Conservation (phyloP, 1,140 invertebrate genomes). For the Theocolax elegans region DNA sequence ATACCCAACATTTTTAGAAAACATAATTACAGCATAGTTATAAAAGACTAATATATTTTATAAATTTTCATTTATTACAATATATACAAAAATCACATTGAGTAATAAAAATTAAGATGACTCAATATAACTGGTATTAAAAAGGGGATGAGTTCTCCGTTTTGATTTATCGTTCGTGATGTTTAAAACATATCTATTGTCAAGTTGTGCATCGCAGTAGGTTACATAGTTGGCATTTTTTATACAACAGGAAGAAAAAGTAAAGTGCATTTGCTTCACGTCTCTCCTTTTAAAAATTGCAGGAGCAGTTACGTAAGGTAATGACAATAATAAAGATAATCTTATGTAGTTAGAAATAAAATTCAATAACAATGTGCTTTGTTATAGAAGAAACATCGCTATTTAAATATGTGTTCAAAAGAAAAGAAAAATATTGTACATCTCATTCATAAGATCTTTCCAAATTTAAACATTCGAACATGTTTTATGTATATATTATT, state of each 20-base stretch:
- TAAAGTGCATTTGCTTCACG: conserved; percentile 7
- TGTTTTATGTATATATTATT: no score
- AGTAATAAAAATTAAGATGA: conserved; percentile 40
- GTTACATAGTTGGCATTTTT: conserved; percentile 16
- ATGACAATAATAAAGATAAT: conserved; percentile 34
- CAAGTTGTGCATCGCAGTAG: conserved; percentile 4
- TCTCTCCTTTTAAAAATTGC: not conserved
- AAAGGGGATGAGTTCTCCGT: conserved; percentile 10
- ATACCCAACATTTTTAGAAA: no score
- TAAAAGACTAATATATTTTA: no score
- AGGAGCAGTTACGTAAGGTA: conserved; percentile 14
- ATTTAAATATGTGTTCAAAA: no score
- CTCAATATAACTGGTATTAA: conserved; percentile 19
- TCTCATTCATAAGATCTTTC: not conserved
- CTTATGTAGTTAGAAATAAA: conserved; percentile 27
- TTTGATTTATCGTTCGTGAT: not conserved
- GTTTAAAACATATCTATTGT: conserved; percentile 12
- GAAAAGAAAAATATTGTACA: no score
- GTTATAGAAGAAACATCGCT: conserved; percentile 14
- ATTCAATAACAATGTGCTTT: conserved; percentile 22
- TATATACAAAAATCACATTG: conserved; percentile 48
- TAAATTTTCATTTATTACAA: conserved; percentile 40
- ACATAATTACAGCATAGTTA: no score
- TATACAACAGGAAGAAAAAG: conserved; percentile 8
- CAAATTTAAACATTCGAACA: not conserved